Conservation (phyloP, 1,140 invertebrate species). For the Anoplolepis gracilipes region DNA sequence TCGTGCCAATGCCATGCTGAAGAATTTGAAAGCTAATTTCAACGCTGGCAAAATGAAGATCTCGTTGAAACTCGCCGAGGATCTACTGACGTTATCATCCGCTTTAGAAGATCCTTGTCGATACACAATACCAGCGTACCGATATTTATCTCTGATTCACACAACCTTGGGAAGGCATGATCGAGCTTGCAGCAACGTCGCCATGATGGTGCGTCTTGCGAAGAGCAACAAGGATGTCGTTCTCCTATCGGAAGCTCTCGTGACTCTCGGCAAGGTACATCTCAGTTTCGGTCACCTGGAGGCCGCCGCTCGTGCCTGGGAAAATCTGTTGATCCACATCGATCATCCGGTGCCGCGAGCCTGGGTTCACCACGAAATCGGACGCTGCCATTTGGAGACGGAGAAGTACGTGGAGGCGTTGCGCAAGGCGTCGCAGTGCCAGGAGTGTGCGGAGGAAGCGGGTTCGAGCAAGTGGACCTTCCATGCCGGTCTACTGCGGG, state of each 20-base stretch:
- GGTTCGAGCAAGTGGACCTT: constrained; percentile 77
- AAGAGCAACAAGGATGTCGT: constrained; percentile 61
- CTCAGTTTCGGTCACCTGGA: constrained; percentile 77
- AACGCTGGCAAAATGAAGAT: constrained; percentile 59
- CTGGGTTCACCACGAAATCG: constrained; percentile 75
- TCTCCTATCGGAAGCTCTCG: constrained; percentile 66
- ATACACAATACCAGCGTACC: constrained; percentile 68
- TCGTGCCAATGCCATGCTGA: constrained; percentile 49
- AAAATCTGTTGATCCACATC: constrained; percentile 68
- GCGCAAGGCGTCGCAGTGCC: constrained; percentile 62
- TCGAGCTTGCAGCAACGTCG: constrained; percentile 68
- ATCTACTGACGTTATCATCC: constrained; percentile 60
- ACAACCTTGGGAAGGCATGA: constrained; percentile 76
- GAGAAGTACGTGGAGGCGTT: constrained; percentile 64
- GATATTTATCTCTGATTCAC: constrained; percentile 73
- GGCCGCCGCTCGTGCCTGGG: constrained; percentile 72
- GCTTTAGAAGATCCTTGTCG: constrained; percentile 49
- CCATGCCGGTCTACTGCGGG: constrained; percentile 73
- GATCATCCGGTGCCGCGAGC: constrained; percentile 70
- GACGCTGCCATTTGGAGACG: constrained; percentile 76
- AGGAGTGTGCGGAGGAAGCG: constrained; percentile 61
- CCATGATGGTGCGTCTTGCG: constrained; percentile 71
- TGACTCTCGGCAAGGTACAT: constrained; percentile 77
- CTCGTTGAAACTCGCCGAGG: constrained; percentile 68
- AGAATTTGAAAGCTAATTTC: constrained; percentile 67